These are phyloP conservation scores for Cuniculus paca DNA, from an alignment of 2,797 vertebrate genomes.

Conservation along the genomic window DNA sequence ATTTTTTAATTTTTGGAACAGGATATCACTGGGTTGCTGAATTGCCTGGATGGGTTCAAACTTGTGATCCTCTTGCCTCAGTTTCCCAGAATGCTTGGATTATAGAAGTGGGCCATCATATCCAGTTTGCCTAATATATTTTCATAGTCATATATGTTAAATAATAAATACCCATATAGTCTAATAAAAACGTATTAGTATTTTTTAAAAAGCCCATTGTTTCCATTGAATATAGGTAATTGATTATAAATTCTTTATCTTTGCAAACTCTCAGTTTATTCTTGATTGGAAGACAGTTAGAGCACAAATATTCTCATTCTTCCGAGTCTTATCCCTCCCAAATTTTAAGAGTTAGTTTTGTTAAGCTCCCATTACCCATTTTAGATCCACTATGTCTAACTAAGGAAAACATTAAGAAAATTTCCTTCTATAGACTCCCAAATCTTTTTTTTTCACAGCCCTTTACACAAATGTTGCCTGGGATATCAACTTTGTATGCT, in stretches of 20 bases:
- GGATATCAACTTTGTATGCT: not conserved
- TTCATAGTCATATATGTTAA: not conserved
- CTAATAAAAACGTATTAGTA: not conserved
- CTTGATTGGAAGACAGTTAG: not conserved
- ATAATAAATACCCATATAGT: not conserved
- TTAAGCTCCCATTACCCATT: not conserved
- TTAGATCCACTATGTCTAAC: not conserved
- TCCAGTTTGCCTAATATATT: not conserved
- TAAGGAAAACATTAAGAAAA: not conserved
- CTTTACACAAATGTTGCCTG: not conserved
- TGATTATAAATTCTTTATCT: not conserved
- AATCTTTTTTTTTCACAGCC: not conserved
- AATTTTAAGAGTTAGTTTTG: not conserved
- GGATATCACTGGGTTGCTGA: not conserved
- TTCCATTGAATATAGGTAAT: not conserved
- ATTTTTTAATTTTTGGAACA: not conserved
- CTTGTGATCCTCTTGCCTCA: not conserved
- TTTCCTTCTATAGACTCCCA: not conserved
- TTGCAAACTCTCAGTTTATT: not conserved
- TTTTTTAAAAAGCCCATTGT: constrained; percentile 19
- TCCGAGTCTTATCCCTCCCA: not conserved
- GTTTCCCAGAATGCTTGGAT: not conserved
- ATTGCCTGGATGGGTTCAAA: not conserved
- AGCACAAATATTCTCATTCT: not conserved
- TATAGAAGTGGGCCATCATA: not conserved